These are phyloP conservation scores for Petroica traversi DNA, from an alignment of 2,113 vertebrate genomes.

Conservation along the genomic window DNA sequence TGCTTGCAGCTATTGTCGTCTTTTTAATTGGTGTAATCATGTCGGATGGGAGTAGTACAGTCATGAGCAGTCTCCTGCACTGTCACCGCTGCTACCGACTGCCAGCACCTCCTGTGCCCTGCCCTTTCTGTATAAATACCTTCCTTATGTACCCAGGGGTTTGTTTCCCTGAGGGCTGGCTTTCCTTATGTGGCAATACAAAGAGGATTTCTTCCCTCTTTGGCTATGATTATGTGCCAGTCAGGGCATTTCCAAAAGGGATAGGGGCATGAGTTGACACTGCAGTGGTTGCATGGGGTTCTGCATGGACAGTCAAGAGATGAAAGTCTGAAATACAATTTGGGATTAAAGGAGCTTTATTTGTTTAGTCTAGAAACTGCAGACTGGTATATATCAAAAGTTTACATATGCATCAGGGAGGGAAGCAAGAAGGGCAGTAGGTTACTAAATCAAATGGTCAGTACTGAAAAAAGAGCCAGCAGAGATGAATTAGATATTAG, in stretches of 20 bases:
- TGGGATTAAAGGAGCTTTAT: not conserved
- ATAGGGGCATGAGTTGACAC: not conserved
- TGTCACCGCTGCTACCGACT: rapidly evolving
- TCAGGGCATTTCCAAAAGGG: not conserved
- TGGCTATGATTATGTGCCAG: not conserved
- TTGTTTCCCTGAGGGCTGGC: not conserved
- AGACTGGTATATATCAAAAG: not conserved
- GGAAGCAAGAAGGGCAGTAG: not conserved
- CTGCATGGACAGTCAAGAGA: not conserved
- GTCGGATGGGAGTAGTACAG: not conserved
- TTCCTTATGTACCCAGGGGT: not conserved
- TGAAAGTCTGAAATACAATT: not conserved
- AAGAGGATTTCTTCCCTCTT: not conserved
- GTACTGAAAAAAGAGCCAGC: not conserved
- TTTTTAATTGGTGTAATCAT: not conserved
- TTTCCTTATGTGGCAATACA: not conserved
- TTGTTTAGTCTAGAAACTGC: not conserved
- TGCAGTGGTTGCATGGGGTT: not conserved
- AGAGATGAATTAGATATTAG: not conserved
- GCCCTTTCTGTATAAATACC: not conserved
- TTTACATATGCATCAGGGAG: not conserved
- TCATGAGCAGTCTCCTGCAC: not conserved
- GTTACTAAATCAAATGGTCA: not conserved
- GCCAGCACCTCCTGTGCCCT: not conserved
- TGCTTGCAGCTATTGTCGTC: not conserved